These are phyloP conservation scores for Acronicta alni DNA, from an alignment of 2,888 invertebrate species.

Conservation along the genomic window DNA sequence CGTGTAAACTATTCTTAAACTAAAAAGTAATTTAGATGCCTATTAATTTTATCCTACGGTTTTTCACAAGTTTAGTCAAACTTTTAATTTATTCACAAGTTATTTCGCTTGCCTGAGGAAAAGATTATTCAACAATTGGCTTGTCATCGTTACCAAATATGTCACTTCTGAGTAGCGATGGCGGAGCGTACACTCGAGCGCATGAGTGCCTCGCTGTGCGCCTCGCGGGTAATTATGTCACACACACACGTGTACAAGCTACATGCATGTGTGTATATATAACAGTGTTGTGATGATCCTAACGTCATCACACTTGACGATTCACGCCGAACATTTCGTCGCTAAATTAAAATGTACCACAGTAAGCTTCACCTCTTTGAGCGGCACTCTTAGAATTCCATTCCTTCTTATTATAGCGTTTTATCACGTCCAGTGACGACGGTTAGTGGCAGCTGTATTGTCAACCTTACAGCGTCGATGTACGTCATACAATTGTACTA, in stretches of 20 bases:
- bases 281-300: slow-evolving; percentile 3
- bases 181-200: slow-evolving; percentile 11
- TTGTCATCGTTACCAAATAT: neutral
- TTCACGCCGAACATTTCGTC: neutral
- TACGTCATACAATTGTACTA: slow-evolving; percentile 1
- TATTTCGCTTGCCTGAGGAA: neutral
- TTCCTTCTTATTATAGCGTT: slow-evolving; percentile 18
- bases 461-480: slow-evolving; percentile 9
- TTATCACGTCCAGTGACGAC: slow-evolving; percentile 14
- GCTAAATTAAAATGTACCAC: slow-evolving; percentile 6
- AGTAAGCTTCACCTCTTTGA: slow-evolving; percentile 11
- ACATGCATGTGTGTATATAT: neutral
- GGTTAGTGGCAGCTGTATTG: slow-evolving; percentile 8
- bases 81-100: too few relatives aligned
- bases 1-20: too few relatives aligned
- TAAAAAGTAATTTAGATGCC: too few relatives aligned
- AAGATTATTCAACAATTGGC: neutral
- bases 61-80: too few relatives aligned
- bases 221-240: slow-evolving; percentile 7
- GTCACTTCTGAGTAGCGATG: neutral
- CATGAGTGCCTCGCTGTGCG: neutral
- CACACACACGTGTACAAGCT: neutral
- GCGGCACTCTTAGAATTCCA: slow-evolving; percentile 8
- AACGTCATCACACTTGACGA: slow-evolving; percentile 4
- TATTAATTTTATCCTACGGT: too few relatives aligned